Evolutionary conservation across 1,140 invertebrate species (phyloP), one percentile per base, ranked within the genome.

Genomic region (Trachymyrmex septentrionalis): DNA sequence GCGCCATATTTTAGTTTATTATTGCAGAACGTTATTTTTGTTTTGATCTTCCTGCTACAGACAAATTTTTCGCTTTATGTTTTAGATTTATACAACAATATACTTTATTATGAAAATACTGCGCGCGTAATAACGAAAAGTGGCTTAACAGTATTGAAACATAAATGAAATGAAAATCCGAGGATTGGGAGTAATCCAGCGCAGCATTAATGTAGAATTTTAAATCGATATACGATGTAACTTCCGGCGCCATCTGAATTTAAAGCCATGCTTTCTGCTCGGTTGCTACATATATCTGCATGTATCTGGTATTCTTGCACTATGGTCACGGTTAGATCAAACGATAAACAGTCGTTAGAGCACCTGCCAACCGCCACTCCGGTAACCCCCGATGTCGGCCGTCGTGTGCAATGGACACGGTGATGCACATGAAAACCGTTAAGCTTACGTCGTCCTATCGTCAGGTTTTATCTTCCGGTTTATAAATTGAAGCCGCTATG

Each of bases 351-450:
- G 57, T 84, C 44, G 80, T 84, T 84, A 48, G 80, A 27, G 38
- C 80, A 73, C 67, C 69, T 84, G 69, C 80, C 80, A 84, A 84
- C 80, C 69, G 80, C 80, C 80, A 84, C 67, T 72, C 34, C 9
- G 12, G 27, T 53, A 80, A 34, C 14, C 10, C 10, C 44, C 80
- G 24, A 82, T 48, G 55, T n/a, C 38, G 27, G 16, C 6, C 67
- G 14, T 72, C 38, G 38, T 73, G 44, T 38, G 80, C 53, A 48
- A 5, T 63, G 69, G 80, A 84, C 69, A 75, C 69, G 80, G 67
- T 61, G 30, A 71, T 84, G 80, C 67, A 84, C 69, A 84, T 50
- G 69, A 84, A 84, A 84, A 84, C 80, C 80, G 80, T 84, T 84
- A 73, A 84, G 80, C 69, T 61, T 50, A 34, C n/a, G n/a, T 84